These are phyloP conservation scores for Arge pagana DNA, from an alignment of 2,888 invertebrate genomes.

Conservation along the genomic window DNA sequence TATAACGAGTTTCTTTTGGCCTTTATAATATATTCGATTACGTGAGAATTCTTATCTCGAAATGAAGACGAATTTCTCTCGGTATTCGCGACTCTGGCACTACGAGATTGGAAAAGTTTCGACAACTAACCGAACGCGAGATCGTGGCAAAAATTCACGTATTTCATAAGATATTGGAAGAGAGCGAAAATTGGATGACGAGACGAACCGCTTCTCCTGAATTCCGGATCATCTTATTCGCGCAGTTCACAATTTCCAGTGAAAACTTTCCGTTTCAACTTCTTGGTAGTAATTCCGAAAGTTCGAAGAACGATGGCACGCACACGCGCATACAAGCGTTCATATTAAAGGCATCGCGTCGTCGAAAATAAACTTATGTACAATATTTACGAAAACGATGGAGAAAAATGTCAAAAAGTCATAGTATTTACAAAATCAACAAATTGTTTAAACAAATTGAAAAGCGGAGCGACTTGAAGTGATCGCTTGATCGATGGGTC, in stretches of 20 bases:
- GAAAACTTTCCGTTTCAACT: conserved; percentile 8
- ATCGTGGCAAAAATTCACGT: too few species aligned
- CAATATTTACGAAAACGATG: conserved; percentile 1
- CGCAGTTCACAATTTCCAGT: background rate
- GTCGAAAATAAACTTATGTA: background rate
- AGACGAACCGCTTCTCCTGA: conserved; percentile 13
- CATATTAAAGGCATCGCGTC: conserved; percentile 1
- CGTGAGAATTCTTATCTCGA: too few species aligned
- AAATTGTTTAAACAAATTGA: conserved; percentile 8
- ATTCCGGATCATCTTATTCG: conserved; percentile 14
- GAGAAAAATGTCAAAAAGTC: conserved; percentile 7
- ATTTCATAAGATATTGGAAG: too few species aligned
- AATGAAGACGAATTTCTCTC: too few species aligned
- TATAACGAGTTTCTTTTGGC: too few species aligned
- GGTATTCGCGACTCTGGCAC: too few species aligned
- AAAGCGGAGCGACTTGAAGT: too few species aligned
- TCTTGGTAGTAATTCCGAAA: background rate
- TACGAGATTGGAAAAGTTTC: too few species aligned
- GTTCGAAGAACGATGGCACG: background rate
- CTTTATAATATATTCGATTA: too few species aligned
- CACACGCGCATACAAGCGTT: conserved; percentile 8
- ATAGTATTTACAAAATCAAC: background rate
- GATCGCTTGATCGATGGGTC: too few species aligned
- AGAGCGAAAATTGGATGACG: too few species aligned
- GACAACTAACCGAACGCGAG: too few species aligned